phyloP scores from a whole-genome alignment of 1,140 invertebrate genomes.

The Apis dorsata region DNA sequence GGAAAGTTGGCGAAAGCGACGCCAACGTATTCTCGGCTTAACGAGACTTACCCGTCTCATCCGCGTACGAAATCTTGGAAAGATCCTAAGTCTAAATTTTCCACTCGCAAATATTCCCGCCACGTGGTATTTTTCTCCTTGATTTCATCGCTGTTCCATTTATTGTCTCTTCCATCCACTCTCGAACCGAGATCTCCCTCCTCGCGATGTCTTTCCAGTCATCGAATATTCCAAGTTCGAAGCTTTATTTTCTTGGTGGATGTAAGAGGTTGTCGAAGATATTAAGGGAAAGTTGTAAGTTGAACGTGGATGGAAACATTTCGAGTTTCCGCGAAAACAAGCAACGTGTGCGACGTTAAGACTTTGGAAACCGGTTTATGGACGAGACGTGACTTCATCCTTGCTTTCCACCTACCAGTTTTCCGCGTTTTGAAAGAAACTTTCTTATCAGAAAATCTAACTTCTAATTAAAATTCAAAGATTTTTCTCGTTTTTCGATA shows the following conservation, averaged over 20 bases:
- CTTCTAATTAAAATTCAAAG: neutral
- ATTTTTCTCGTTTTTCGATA: neutral
- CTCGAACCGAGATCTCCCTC: neutral
- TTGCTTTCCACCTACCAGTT: neutral
- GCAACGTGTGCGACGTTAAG: neutral
- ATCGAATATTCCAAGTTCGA: neutral
- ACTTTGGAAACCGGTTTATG: neutral
- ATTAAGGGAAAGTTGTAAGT: neutral
- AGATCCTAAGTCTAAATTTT: slow-evolving; percentile 46
- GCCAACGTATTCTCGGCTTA: slow-evolving; percentile 44
- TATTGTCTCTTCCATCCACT: slow-evolving; percentile 37
- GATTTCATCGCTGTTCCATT: slow-evolving; percentile 9
- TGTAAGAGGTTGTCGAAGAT: neutral
- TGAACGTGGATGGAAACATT: neutral
- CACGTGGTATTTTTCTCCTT: neutral
- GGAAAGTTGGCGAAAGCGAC: slow-evolving; percentile 36
- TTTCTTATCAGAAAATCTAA: neutral
- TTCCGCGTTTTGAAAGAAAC: no score
- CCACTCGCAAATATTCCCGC: slow-evolving; percentile 28
- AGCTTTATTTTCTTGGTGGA: no score
- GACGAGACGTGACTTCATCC: neutral
- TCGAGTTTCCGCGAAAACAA: neutral
- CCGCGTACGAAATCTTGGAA: slow-evolving; percentile 34
- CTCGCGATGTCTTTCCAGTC: no score
- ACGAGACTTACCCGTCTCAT: slow-evolving; percentile 48